Evolutionary conservation across 2,113 vertebrate genomes (phyloP).

Genomic region (Anser brachyrhynchus): DNA sequence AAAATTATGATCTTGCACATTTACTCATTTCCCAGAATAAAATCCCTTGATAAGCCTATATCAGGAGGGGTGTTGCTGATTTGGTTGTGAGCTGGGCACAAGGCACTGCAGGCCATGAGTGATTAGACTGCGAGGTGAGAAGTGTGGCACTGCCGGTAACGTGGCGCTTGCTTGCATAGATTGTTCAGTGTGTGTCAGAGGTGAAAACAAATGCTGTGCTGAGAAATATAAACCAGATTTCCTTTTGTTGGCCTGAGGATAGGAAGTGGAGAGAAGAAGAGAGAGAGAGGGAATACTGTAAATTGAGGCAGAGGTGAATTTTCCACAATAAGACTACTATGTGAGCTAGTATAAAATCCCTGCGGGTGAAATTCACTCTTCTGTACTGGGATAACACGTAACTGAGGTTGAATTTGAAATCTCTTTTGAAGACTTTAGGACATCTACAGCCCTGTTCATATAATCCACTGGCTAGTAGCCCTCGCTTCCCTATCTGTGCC

Average conservation of each 20-base stretch:
- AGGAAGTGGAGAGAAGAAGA: slow-evolving; percentile 47
- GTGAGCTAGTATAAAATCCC: neutral
- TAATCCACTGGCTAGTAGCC: neutral
- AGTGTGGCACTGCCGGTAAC: slow-evolving; percentile 5
- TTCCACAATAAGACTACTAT: slow-evolving; percentile 44
- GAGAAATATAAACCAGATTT: slow-evolving; percentile 67
- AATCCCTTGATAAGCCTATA: neutral
- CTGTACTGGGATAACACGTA: neutral
- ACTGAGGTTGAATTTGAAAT: neutral
- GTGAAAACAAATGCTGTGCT: slow-evolving; percentile 55
- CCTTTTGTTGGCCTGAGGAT: slow-evolving; percentile 35
- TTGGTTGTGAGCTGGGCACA: neutral
- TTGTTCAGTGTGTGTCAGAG: slow-evolving; percentile 40
- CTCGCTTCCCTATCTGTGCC: neutral
- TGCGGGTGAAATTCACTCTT: slow-evolving; percentile 51
- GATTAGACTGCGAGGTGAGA: neutral
- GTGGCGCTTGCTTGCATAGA: neutral
- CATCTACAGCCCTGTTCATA: neutral
- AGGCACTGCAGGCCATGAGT: neutral
- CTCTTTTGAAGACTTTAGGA: slow-evolving; percentile 14
- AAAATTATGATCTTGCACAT: neutral
- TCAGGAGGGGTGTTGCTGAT: neutral
- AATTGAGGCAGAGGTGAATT: slow-evolving; percentile 39
- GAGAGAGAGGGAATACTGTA: slow-evolving; percentile 30
- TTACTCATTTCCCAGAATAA: slow-evolving; percentile 13